Base-by-base conservation (phyloP, 2,797 vertebrate species). In the Oreonectes daqikongensis region DNA sequence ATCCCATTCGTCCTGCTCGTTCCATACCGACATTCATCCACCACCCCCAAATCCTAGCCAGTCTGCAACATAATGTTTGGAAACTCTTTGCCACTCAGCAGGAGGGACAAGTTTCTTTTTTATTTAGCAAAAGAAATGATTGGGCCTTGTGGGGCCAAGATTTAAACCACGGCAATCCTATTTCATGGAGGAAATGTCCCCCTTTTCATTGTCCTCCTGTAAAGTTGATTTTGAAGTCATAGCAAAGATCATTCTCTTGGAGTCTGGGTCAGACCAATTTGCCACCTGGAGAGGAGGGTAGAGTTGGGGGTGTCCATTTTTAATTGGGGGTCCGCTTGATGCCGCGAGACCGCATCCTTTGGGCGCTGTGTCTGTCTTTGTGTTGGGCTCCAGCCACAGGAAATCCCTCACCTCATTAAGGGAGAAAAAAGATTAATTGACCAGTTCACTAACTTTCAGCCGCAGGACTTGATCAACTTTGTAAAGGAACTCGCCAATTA, bases 361-460 rank as follows among this genome's bases (percentile, higher is more conserved):
- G 95, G 94, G 94, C 93, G 90, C 91, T 91, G 82, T 92, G 91
- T 93, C 94, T 93, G 90, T 91, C 90, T 95, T 93, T 94, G 93
- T 93, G 91, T 91, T 90, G 91, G 89, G 92, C 93, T 93, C 89
- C 90, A 90, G 92, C 90, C 93, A 88, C 93, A 93, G 92, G 94
- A 96, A 96, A 96, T 97, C 95, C 96, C 96, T 90, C 89, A 93
- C 93, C 96, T 98, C 96, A 98, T 98, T 98, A 96, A 92, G 94
- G 91, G 86, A 93, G 91, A 93, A 93, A 84, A 88, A 95, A 94
- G 94, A 98, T 98, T 98, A 97, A 98, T 97, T 96, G 97, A 96
- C 94, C 95, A 89, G 93, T 95, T 96, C 94, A 92, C 91, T 93
- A 94, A 95, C 93, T 95, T 95, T 91, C 91, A 93, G 95, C 95